These are phyloP conservation scores for Lasiommata megera DNA, from an alignment of 2,888 invertebrate species.

Conservation along the genomic window DNA sequence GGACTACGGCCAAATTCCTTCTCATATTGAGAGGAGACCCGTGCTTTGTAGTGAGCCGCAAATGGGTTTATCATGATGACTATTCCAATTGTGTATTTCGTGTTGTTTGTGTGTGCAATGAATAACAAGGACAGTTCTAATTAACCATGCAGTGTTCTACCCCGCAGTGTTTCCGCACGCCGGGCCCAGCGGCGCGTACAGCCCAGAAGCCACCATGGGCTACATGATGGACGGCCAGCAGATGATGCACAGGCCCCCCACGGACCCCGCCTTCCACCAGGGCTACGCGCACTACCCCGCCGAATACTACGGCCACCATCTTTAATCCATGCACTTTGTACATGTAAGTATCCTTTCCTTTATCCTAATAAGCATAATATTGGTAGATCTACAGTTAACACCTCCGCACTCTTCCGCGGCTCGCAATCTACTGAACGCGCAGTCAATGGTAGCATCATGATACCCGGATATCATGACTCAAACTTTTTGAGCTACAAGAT, in stretches of 20 bases:
- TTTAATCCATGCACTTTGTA: conserved; percentile 84
- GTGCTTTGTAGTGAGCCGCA: too few relatives aligned
- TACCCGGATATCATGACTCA: too few relatives aligned
- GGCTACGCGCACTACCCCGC: conserved; percentile 95
- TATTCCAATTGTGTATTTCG: too few relatives aligned
- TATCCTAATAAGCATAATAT: background rate
- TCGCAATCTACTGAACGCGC: too few relatives aligned
- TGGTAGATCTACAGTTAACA: too few relatives aligned
- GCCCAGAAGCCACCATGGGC: conserved; percentile 97
- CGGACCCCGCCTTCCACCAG: conserved; percentile 96
- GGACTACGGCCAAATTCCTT: too few relatives aligned
- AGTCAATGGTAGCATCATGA: too few relatives aligned
- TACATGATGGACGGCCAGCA: conserved; percentile 99
- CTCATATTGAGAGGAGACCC: too few relatives aligned
- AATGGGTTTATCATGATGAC: too few relatives aligned
- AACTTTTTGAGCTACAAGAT: too few relatives aligned
- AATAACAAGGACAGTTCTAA: conserved; percentile 55
- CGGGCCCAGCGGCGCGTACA: conserved; percentile 97
- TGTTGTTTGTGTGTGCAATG: background rate
- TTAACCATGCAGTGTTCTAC: conserved; percentile 76
- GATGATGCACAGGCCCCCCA: conserved; percentile 98
- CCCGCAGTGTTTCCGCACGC: conserved; percentile 94
- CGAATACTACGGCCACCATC: conserved; percentile 96
- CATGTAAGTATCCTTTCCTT: conserved; percentile 65
- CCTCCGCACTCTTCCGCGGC: too few relatives aligned